Evolutionary conservation across 2,113 vertebrate genomes (phyloP), one percentile per base, ranked within the genome.

Genomic region (Tetrao urogallus): DNA sequence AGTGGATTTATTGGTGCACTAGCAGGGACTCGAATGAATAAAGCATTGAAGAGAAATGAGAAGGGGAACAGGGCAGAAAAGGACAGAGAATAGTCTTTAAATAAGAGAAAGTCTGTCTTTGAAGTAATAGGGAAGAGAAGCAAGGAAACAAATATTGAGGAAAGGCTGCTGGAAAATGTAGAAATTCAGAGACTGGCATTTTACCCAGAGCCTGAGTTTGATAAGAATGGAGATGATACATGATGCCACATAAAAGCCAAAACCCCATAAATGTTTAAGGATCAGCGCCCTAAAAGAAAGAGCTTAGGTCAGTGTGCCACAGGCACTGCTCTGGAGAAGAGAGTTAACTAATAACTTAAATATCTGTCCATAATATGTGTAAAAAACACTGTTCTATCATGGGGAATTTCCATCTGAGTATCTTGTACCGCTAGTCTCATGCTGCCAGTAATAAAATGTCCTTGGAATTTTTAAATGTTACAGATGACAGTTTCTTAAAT

Each of bases 401-500:
- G 18, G 47, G 57, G 32, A 34, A 61, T 70, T 90, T 77, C 14
- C 18, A 70, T 56, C 48, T 47, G 28, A 90, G 40, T 66, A 13
- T 42, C 75, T 70, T 34, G 11, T 61, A 60, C 45, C 40, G 32
- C 20, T 65, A 60, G 61, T 60, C 66, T 74, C 76, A 75, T 1
- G 2, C 6, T 85, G 11, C 15, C 70, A 36, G n/a, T 56, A 70
- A 78, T 42, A 82, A 90, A 81, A 84, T 42, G 25, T 14, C 71
- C 75, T 82, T 78, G 66, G 32, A 78, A 88, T 66, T 85, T 82
- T 77, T 52, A 82, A 88, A 92, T 88, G 43, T 52, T 74, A 71
- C 15, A 85, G 66, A 61, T 63, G 75, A 85, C 61, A 88, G 57
- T 66, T 65, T 85, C 86, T 88, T 88, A 92, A 92, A 94, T 78